Conservation (phyloP, 2,797 vertebrate genomes). For the Sciurus vulgaris region DNA sequence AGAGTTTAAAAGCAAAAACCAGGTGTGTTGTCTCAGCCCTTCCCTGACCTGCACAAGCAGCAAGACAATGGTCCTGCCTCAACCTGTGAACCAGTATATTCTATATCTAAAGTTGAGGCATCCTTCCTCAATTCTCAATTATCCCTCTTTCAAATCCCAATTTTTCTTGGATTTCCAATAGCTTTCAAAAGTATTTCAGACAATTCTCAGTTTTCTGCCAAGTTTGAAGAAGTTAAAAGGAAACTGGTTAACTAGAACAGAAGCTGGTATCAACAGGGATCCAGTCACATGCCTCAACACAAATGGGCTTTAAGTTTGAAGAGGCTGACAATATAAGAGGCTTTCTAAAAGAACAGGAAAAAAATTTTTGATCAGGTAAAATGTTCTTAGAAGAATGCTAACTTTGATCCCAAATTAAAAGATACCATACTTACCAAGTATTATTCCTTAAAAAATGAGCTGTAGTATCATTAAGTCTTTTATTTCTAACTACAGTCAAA, state of each 20-base stretch:
- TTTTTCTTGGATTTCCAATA: not conserved
- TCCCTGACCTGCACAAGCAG: not conserved
- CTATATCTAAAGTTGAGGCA: not conserved
- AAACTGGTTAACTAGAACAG: not conserved
- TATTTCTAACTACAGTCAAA: not conserved
- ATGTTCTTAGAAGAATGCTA: not conserved
- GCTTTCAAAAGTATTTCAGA: constrained; percentile 46
- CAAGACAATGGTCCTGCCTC: not conserved
- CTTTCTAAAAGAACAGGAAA: constrained; percentile 16
- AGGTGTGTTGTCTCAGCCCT: not conserved
- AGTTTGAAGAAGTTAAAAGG: not conserved
- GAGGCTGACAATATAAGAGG: not conserved
- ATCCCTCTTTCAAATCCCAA: constrained; percentile 20
- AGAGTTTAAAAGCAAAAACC: not conserved
- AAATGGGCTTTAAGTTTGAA: not conserved
- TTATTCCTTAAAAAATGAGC: constrained; percentile 42
- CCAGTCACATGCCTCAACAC: not conserved
- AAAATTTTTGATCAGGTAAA: not conserved
- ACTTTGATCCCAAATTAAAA: constrained; percentile 40
- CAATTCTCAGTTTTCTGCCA: not conserved
- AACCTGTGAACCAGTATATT: not conserved
- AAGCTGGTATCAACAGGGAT: not conserved
- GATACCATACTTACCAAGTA: not conserved
- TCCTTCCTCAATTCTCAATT: constrained; percentile 24
- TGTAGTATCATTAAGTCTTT: constrained; percentile 15